Evolutionary conservation across 2,888 invertebrate genomes (phyloP).

Genomic region (Eilema griseolum): DNA sequence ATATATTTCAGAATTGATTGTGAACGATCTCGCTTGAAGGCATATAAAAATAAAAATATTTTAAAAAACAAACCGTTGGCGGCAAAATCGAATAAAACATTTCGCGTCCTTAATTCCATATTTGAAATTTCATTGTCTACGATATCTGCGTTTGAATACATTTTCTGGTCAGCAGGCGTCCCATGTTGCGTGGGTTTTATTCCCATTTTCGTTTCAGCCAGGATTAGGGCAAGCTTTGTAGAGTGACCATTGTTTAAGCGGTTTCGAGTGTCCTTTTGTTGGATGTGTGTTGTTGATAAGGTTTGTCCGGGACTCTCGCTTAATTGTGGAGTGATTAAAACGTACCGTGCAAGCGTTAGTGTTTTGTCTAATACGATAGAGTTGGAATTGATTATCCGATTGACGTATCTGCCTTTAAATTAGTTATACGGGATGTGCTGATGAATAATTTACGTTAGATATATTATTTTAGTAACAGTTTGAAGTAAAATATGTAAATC

Average conservation of each 20-base stretch:
- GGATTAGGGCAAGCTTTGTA: constrained; percentile 65
- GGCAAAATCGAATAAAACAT: constrained; percentile 36
- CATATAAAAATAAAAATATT: background rate
- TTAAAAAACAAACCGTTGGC: constrained; percentile 7
- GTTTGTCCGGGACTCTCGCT: constrained; percentile 52
- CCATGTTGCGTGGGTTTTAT: constrained; percentile 58
- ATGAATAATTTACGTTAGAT: background rate
- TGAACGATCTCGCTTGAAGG: background rate
- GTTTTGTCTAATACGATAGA: constrained; percentile 33
- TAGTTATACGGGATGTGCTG: background rate
- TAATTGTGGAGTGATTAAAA: constrained; percentile 57
- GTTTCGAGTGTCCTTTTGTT: constrained; percentile 65
- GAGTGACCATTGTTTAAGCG: constrained; percentile 65
- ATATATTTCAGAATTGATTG: background rate
- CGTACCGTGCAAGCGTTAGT: constrained; percentile 30
- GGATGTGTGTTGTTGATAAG: constrained; percentile 64
- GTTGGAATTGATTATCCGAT: constrained; percentile 24
- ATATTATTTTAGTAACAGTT: background rate
- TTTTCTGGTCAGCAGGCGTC: constrained; percentile 46
- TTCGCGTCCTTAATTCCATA: constrained; percentile 32
- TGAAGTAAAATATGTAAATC: background rate
- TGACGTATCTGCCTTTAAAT: background rate
- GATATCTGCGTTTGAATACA: constrained; percentile 50
- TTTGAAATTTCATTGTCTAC: constrained; percentile 40
- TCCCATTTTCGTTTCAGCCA: constrained; percentile 61